Percentiles rank a stretch among this genome's conserved stretches.
phyloP scores from a whole-genome alignment of 2,888 invertebrate genomes.

The Amblyjoppa proteus region DNA sequence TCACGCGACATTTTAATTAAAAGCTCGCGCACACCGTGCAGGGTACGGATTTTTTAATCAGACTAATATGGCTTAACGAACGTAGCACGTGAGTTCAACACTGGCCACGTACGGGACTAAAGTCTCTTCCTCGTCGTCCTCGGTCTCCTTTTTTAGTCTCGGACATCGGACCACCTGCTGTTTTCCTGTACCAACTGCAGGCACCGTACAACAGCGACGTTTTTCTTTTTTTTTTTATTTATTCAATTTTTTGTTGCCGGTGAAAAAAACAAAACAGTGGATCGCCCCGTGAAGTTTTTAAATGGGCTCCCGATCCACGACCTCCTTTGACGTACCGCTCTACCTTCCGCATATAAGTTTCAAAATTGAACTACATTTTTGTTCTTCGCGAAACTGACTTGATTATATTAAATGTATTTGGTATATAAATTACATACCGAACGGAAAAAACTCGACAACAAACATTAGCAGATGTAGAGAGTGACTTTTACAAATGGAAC shows the following conservation, averaged over 20 bases:
- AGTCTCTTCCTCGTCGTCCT: constrained; percentile 44
- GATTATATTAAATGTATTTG: no score
- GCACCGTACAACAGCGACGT: background rate
- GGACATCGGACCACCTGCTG: constrained; percentile 55
- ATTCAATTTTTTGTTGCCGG: constrained; percentile 2
- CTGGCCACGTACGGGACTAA: constrained; percentile 14
- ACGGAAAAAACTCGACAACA: no score
- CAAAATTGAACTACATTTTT: no score
- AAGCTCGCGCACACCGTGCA: constrained; percentile 41
- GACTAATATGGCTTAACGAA: constrained; percentile 70
- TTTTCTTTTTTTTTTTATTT: constrained; percentile 17
- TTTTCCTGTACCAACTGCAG: constrained; percentile 37
- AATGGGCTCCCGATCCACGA: constrained; percentile 5
- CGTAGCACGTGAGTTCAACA: constrained; percentile 57
- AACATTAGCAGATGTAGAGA: no score
- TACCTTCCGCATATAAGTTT: no score
- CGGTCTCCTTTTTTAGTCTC: constrained; percentile 43
- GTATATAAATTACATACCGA: no score
- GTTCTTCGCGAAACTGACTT: no score
- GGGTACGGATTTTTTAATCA: constrained; percentile 69
- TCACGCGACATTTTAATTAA: constrained; percentile 69
- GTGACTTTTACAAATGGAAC: no score
- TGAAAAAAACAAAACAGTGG: background rate
- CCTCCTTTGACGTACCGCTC: background rate
- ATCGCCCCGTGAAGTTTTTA: constrained; percentile 2